Percentiles rank a stretch among this genome's conserved stretches.
phyloP scores from a whole-genome alignment of 2,888 invertebrate genomes.

The Stenodema calcarata region DNA sequence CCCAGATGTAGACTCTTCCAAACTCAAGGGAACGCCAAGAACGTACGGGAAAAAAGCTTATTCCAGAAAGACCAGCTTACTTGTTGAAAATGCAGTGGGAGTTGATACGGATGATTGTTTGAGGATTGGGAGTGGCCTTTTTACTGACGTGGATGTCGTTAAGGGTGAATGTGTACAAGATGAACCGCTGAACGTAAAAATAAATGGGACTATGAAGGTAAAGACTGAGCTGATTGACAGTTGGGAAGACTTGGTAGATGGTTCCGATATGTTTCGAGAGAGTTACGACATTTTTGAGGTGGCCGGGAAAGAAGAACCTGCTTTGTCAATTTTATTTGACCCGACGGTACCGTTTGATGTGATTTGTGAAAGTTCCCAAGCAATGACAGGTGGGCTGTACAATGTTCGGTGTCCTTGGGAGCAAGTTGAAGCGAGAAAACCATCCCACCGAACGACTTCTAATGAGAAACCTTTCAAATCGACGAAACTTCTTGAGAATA shows the following conservation, averaged over 20 bases:
- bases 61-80: too few relatives aligned
- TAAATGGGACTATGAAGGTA: neutral
- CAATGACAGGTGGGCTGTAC: neutral
- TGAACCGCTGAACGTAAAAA: neutral
- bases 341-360: neutral
- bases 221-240: neutral
- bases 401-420: slow-evolving; percentile 11
- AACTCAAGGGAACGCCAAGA: neutral
- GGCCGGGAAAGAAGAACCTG: neutral
- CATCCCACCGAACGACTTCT: neutral
- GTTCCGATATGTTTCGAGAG: neutral
- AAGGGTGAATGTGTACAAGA: neutral
- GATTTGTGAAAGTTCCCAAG: neutral
- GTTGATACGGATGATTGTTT: neutral
- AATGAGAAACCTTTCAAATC: neutral
- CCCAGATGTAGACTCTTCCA: neutral
- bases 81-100: neutral
- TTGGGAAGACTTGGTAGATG: neutral
- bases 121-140: neutral
- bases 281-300: neutral
- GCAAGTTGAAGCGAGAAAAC: neutral
- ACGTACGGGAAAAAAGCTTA: too few relatives aligned
- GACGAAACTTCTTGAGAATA: neutral
- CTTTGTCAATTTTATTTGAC: neutral
- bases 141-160: neutral